Percentiles rank a stretch among this genome's conserved stretches.
phyloP scores from a whole-genome alignment of 2,797 vertebrate genomes.

The Diceros bicornis region DNA sequence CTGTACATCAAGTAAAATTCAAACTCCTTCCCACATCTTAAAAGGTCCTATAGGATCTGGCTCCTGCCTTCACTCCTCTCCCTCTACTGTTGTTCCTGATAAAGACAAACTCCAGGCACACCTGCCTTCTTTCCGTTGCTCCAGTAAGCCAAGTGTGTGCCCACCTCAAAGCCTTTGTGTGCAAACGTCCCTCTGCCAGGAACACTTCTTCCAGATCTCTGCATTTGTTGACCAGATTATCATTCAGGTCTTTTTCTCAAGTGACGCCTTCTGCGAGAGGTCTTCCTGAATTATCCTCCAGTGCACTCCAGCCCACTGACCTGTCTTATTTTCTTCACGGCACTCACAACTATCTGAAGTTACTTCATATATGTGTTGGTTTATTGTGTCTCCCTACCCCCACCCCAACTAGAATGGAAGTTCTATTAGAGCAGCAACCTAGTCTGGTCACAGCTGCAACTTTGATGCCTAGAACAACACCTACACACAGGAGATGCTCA shows the following conservation, averaged over 20 bases:
- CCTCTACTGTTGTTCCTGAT: not conserved
- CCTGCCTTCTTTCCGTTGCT: not conserved
- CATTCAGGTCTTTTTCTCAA: constrained; percentile 1
- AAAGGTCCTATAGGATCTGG: not conserved
- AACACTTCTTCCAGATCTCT: not conserved
- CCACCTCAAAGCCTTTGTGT: not conserved
- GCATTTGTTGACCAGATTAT: not conserved
- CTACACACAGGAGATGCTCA: not conserved
- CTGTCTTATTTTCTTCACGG: not conserved
- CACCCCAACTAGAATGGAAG: not conserved
- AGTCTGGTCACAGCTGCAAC: not conserved
- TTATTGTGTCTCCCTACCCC: not conserved
- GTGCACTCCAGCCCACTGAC: not conserved
- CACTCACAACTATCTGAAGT: not conserved
- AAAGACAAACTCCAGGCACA: not conserved
- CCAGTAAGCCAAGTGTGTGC: not conserved
- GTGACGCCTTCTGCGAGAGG: not conserved
- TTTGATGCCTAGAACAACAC: not conserved
- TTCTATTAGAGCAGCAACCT: not conserved
- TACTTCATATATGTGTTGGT: not conserved
- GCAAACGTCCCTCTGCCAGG: not conserved
- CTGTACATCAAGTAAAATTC: not conserved
- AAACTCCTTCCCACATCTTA: not conserved
- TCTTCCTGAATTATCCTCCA: not conserved
- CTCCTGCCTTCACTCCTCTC: not conserved